Evolutionary conservation across 2,888 invertebrate species (phyloP), one percentile per base, ranked within the genome.

Genomic region (Chrysodeixis includens): DNA sequence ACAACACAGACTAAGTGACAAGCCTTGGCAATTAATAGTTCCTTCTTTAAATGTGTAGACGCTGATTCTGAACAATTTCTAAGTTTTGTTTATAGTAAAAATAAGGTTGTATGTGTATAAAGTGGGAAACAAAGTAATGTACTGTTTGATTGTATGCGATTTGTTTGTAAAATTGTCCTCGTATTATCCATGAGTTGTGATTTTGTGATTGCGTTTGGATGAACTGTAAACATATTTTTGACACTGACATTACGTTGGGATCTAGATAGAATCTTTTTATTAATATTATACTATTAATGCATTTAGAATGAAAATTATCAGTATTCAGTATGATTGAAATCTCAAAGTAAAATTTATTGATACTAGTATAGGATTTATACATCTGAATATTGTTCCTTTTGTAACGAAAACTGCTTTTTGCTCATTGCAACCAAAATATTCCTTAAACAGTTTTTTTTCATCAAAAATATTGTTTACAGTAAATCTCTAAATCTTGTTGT

Each of bases 141-240:
- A 40, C n/a, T 40, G 40, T 40, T n/a, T 40, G n/a, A n/a, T n/a
- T n/a, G 3, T 40, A 40, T 40, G 14, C n/a, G 5, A 40, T 14
- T 40, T 40, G n/a, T 40, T 1, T 40, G 40, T n/a, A 12, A n/a
- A n/a, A 40, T 40, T 40, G 4, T 40, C 6, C n/a, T 40, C 40
- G n/a, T 40, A 35, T 35, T 35, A 40, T 40, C n/a, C 40, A 40
- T 40, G 40, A 40, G 40, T 40, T n/a, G 40, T 40, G 40, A 40
- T 40, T 40, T n/a, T 6, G 40, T 40, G n/a, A 40, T 40, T 40
- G 40, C 6, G 40, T 40, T 40, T 40, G 40, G n/a, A 40, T 40
- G 40, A n/a, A 40, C 40, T 40, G 40, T n/a, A n/a, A 40, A 40
- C 40, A 40, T 40, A n/a, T 40, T 40, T 40, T 12, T 14, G n/a